Percentiles rank a stretch among this genome's conserved stretches.
Conservation (phyloP, 2,888 invertebrate species). For the Tetropium fuscum region DNA sequence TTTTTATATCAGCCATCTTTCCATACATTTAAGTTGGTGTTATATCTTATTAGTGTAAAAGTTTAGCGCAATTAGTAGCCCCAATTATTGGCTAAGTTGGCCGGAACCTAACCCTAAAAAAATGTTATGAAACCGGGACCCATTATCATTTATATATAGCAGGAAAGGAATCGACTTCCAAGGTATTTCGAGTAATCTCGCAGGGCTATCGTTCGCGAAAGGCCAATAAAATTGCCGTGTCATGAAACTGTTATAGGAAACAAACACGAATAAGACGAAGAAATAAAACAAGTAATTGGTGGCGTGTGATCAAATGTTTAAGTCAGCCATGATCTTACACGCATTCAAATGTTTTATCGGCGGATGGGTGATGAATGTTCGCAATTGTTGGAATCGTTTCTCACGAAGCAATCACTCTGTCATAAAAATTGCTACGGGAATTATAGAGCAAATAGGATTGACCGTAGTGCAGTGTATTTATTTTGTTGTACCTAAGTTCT, state of each 20-base stretch:
- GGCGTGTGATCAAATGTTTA: slow-evolving; percentile 49
- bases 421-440: slow-evolving; percentile 5
- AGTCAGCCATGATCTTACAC: slow-evolving; percentile 46
- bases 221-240: slow-evolving; percentile 42
- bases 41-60: too few relatives aligned
- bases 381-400: slow-evolving; percentile 32
- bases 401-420: slow-evolving; percentile 32
- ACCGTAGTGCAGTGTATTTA: not conserved
- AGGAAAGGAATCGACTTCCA: too few relatives aligned
- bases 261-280: slow-evolving; percentile 39
- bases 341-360: slow-evolving; percentile 43
- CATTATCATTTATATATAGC: too few relatives aligned
- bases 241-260: slow-evolving; percentile 38
- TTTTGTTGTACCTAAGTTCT: not conserved
- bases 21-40: too few relatives aligned
- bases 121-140: too few relatives aligned
- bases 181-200: slow-evolving; percentile 32
- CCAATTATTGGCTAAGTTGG: too few relatives aligned
- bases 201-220: slow-evolving; percentile 36
- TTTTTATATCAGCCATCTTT: too few relatives aligned
- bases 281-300: slow-evolving; percentile 48
- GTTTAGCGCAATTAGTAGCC: too few relatives aligned
- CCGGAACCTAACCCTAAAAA: too few relatives aligned
- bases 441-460: slow-evolving; percentile 12
- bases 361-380: slow-evolving; percentile 31